These are phyloP conservation scores for Eulemur coronatus DNA, from an alignment of 2,797 vertebrate species.

Conservation along the genomic window DNA sequence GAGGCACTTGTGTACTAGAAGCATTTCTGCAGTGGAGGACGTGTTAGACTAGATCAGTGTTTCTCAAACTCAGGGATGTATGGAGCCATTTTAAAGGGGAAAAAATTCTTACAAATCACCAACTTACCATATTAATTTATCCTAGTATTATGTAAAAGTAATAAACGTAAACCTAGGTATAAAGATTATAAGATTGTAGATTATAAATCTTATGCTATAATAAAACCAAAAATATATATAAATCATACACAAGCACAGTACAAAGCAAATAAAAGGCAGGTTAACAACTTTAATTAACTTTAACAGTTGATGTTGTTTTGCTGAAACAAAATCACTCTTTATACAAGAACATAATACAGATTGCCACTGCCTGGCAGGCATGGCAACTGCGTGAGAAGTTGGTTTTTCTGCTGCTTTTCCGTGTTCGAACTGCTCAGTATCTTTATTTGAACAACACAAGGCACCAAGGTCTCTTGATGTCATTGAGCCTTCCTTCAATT, in stretches of 20 bases:
- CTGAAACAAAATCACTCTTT: background rate
- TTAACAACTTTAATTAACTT: background rate
- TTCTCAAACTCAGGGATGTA: background rate
- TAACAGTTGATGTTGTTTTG: background rate
- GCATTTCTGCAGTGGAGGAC: background rate
- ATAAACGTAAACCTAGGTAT: background rate
- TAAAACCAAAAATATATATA: background rate
- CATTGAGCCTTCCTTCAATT: background rate
- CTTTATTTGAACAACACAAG: background rate
- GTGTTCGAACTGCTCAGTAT: background rate
- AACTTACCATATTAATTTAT: background rate
- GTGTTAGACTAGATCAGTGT: background rate
- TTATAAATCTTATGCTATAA: background rate
- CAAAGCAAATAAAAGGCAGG: background rate
- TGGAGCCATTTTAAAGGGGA: too few species aligned
- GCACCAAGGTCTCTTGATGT: too few species aligned
- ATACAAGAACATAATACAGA: background rate
- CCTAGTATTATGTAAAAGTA: background rate
- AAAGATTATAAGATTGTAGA: background rate
- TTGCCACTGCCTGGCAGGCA: background rate
- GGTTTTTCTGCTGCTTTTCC: background rate
- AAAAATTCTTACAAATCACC: too few species aligned
- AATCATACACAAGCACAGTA: background rate
- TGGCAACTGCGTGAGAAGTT: accelerated
- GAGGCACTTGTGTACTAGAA: background rate